Evolutionary conservation across 2,888 invertebrate species (phyloP).

Genomic region (Callyntrura guangdongensis): DNA sequence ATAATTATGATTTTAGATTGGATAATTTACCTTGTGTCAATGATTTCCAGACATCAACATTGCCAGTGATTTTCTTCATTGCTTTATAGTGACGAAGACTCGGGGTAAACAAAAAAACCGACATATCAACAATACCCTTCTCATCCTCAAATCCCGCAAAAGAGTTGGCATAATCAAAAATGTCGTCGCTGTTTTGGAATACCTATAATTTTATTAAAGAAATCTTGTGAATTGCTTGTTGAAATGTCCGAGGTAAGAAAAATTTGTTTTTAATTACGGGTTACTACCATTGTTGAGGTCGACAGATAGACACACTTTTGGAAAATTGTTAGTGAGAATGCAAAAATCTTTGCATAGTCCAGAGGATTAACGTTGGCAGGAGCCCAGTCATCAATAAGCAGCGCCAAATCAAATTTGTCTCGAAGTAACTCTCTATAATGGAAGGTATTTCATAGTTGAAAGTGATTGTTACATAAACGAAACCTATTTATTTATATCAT

Average conservation of each 20-base stretch:
- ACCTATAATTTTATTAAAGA: constrained; percentile 39
- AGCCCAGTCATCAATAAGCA: constrained; percentile 22
- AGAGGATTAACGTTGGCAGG: background rate
- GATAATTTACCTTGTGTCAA: background rate
- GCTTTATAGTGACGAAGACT: constrained; percentile 39
- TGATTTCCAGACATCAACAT: constrained; percentile 40
- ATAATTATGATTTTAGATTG: background rate
- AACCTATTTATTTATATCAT: background rate
- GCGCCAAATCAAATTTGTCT: constrained; percentile 51
- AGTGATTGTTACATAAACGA: background rate
- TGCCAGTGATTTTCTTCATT: constrained; percentile 53
- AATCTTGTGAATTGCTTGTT: background rate
- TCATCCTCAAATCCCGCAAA: constrained; percentile 32
- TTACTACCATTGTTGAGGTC: constrained; percentile 53
- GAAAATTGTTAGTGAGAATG: constrained; percentile 60
- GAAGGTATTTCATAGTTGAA: too few relatives aligned
- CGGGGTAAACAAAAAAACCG: constrained; percentile 64
- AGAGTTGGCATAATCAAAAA: constrained; percentile 32
- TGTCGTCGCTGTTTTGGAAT: constrained; percentile 64
- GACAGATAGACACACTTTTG: constrained; percentile 67
- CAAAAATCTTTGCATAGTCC: constrained; percentile 64
- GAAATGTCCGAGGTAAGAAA: background rate
- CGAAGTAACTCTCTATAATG: constrained; percentile 53
- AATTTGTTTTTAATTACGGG: background rate
- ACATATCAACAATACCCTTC: constrained; percentile 50